Evolutionary conservation across 2,797 vertebrate genomes (phyloP).

Genomic region (Lacerta agilis): DNA sequence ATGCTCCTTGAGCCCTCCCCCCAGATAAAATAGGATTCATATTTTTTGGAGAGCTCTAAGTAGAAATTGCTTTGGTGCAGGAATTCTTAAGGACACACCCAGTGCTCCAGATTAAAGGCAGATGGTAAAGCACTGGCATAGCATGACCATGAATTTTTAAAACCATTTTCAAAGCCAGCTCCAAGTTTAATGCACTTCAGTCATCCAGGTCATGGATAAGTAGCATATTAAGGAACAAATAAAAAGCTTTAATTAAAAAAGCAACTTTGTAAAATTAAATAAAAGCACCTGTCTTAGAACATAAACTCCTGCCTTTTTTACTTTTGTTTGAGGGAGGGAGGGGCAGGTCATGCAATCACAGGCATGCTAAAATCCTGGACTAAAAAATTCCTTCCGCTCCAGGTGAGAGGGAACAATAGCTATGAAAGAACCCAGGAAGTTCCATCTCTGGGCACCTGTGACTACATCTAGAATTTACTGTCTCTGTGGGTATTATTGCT

Average conservation of each 20-base stretch:
- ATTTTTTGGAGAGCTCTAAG: neutral
- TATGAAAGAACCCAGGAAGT: neutral
- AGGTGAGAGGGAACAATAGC: too few relatives aligned
- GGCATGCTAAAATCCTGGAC: neutral
- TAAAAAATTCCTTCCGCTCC: neutral
- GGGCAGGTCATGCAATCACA: neutral
- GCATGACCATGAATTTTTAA: too few relatives aligned
- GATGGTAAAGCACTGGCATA: too few relatives aligned
- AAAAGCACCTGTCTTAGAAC: neutral
- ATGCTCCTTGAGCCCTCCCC: neutral
- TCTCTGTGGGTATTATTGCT: neutral
- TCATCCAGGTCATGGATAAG: too few relatives aligned
- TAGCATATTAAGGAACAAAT: too few relatives aligned
- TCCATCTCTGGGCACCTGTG: neutral
- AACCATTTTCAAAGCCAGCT: too few relatives aligned
- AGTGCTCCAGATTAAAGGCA: neutral
- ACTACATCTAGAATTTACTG: neutral
- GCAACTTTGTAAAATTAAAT: neutral
- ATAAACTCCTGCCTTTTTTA: neutral
- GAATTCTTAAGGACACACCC: neutral
- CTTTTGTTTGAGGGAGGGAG: neutral
- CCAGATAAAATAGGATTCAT: neutral
- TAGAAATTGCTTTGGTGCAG: neutral
- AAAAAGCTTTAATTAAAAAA: too few relatives aligned
- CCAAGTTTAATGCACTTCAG: too few relatives aligned